phyloP scores from a whole-genome alignment of 2,113 vertebrate species.

The Zapus hudsonius region DNA sequence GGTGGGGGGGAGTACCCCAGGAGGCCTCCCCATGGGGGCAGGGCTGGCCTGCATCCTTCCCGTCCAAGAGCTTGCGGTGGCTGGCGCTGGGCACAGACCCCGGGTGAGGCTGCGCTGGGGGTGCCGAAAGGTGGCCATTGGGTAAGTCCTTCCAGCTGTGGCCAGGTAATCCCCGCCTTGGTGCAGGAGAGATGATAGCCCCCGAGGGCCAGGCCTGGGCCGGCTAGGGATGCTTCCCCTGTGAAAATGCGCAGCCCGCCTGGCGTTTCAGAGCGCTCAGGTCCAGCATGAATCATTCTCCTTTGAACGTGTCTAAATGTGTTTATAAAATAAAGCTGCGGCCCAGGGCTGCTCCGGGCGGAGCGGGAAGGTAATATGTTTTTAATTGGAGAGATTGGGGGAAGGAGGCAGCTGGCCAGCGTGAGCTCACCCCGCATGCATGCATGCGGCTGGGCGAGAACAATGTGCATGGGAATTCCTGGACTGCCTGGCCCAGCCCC shows the following conservation, averaged over 20 bases:
- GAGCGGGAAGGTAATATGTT: conserved; percentile 82
- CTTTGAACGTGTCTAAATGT: conserved; percentile 83
- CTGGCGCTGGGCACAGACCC: neutral
- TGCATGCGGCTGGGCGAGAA: conserved; percentile 71
- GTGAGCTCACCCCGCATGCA: conserved; percentile 78
- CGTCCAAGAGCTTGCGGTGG: neutral
- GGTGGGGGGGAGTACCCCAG: neutral
- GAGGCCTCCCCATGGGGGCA: neutral
- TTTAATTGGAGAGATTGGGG: conserved; percentile 82
- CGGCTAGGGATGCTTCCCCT: conserved; percentile 62
- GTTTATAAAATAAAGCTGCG: conserved; percentile 84
- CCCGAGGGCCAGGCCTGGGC: conserved; percentile 74
- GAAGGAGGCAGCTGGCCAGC: conserved; percentile 78
- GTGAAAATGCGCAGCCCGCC: conserved; percentile 68
- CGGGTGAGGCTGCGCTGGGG: neutral
- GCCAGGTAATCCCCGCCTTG: conserved; percentile 73
- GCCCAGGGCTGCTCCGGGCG: conserved; percentile 77
- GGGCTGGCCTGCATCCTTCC: neutral
- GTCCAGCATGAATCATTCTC: conserved; percentile 81
- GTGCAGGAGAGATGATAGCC: conserved; percentile 76
- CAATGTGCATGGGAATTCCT: conserved; percentile 71
- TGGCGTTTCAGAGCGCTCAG: conserved; percentile 54
- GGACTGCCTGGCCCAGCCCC: conserved; percentile 8
- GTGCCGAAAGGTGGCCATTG: conserved; percentile 71
- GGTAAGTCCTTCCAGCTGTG: conserved; percentile 80